Base-by-base conservation (phyloP, 1,140 invertebrate species). In the Andrena cerasifolii region DNA sequence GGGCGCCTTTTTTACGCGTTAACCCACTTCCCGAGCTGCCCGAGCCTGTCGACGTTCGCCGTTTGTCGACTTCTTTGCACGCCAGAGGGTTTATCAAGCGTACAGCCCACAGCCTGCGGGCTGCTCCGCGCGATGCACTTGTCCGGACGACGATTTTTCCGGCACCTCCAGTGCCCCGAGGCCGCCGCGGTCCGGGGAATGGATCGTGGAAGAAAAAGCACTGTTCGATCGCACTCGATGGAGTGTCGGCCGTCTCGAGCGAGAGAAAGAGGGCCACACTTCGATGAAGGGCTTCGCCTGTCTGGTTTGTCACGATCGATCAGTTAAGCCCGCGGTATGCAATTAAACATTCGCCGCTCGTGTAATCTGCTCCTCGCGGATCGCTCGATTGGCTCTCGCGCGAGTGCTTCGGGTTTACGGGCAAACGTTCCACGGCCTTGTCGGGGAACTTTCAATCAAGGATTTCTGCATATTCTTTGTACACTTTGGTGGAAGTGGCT, bases 221-320 rank as follows among this genome's bases (percentile, higher is more conserved):
- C 26, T 24, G 43, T 79, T 79, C 71, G 36, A 83, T 80, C 31
- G 49, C 67, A 67, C 56, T 80, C 65, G 66, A 84, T 31, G 51
- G 21, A 82, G 78, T 67, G 59, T 36, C 43, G 59, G 36, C 45
- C 61, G 49, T 43, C 59, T 40, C 33, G 59, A 65, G 31, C 6
- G 59, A 21, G 36, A 54, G 59, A 74, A 63, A 75, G 47, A 65
- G 65, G 61, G 58, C 21, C 70, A 56, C 70, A 56, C 61, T 66
- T 54, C 68, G 36, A 68, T 49, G 21, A 47, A 58, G 31, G 63
- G 63, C 21, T 76, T 76, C 53, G 26, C 61, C 59, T 40, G 26
- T 58, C 56, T 61, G 56, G 56, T 53, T 45, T 62, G 45, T 40
- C 56, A 28, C 26, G 56, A 72, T 70, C 75, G 58, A 72, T 71